A percentile compares a stretch with the other conserved stretches of the same genome.
Conservation (phyloP, 2,797 vertebrate species). For the Melanotaenia nigrans region DNA sequence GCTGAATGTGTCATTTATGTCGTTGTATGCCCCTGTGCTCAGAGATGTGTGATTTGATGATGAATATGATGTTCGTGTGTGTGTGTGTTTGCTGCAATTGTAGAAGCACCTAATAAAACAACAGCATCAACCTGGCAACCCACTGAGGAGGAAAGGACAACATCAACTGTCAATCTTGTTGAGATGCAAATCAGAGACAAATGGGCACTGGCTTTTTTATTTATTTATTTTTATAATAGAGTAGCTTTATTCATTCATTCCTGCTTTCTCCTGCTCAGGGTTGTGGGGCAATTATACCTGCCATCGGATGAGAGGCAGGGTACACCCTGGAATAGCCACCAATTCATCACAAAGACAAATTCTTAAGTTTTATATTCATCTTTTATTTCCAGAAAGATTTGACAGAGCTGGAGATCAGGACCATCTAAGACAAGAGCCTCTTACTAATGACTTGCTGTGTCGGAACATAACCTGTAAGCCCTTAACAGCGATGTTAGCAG, state of each 20-base stretch:
- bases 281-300: too few species aligned
- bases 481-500: constrained; percentile 39
- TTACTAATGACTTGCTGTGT: constrained; percentile 32
- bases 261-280: not conserved
- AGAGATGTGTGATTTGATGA: constrained; percentile 2
- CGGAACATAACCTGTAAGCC: constrained; percentile 40
- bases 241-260: not conserved
- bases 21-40: not conserved
- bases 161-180: constrained; percentile 20
- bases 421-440: constrained; percentile 35
- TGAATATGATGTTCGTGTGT: not conserved
- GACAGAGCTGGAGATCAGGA: constrained; percentile 33
- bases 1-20: constrained; percentile 24
- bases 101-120: constrained; percentile 21
- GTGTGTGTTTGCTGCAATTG: constrained; percentile 2
- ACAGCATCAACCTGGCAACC: constrained; percentile 3
- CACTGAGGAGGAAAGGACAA: constrained; percentile 42
- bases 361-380: not conserved
- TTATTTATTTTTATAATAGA: not conserved
- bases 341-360: too few species aligned
- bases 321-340: too few species aligned
- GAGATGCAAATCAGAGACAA: constrained; percentile 31
- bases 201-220: constrained; percentile 23
- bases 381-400: constrained; percentile 24
- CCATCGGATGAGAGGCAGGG: too few species aligned